Evolutionary conservation across 2,113 vertebrate genomes (phyloP).

Genomic region (Colinus virginianus): DNA sequence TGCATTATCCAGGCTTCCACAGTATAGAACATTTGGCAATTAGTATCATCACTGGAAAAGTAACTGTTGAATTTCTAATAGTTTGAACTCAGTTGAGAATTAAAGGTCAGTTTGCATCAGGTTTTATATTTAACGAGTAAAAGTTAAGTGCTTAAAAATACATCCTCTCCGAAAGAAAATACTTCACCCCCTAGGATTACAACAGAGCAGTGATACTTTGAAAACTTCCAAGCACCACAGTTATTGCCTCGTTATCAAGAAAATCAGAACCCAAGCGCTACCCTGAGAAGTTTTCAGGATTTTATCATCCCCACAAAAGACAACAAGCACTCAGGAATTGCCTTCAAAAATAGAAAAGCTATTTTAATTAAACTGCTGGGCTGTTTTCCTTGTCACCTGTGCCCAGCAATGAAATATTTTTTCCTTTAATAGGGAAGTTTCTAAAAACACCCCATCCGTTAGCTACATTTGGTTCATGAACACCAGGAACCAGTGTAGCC

Average conservation of each 20-base stretch:
- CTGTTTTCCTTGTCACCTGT: conserved; percentile 39
- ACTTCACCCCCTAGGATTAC: background rate
- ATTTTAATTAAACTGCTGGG: conserved; percentile 42
- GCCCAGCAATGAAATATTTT: background rate
- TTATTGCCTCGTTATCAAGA: background rate
- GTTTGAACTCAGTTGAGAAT: background rate
- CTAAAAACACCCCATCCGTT: conserved; percentile 32
- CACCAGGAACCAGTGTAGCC: background rate
- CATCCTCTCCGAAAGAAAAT: background rate
- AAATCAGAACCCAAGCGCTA: background rate
- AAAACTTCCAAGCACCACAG: background rate
- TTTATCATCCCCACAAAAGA: conserved; percentile 22
- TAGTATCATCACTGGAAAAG: background rate
- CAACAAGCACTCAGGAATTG: background rate
- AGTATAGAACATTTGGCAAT: background rate
- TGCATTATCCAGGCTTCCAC: background rate
- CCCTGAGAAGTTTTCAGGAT: conserved; percentile 6
- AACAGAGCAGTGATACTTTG: background rate
- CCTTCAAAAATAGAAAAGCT: conserved; percentile 47
- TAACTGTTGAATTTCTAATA: background rate
- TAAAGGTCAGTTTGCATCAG: conserved; percentile 41
- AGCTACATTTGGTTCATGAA: conserved; percentile 3
- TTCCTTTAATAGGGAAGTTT: conserved; percentile 38
- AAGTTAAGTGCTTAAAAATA: conserved; percentile 5
- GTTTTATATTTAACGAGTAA: conserved; percentile 33